These are phyloP conservation scores for Elgaria multicarinata DNA, from an alignment of 2,113 vertebrate genomes.

Conservation along the genomic window DNA sequence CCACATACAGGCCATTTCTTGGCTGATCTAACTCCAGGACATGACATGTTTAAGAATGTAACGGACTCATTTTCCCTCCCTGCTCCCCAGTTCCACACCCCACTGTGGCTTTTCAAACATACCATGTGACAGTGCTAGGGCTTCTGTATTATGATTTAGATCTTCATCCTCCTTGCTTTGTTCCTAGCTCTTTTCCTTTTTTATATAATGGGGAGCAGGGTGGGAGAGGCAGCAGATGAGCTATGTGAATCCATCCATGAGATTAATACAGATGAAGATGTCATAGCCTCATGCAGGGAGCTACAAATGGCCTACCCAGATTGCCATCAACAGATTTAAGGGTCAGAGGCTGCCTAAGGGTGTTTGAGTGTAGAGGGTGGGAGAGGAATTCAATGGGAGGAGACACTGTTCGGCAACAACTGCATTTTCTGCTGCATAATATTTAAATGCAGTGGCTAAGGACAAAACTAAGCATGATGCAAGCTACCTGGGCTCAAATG, in stretches of 20 bases:
- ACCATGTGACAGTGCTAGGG: neutral
- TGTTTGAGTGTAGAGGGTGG: neutral
- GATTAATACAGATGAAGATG: slow-evolving; percentile 78
- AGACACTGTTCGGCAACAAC: slow-evolving; percentile 66
- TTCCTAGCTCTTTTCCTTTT: slow-evolving; percentile 68
- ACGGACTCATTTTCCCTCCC: slow-evolving; percentile 19
- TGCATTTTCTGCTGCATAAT: slow-evolving; percentile 75
- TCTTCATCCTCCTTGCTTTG: slow-evolving; percentile 51
- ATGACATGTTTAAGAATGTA: neutral
- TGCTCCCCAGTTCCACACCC: slow-evolving; percentile 7
- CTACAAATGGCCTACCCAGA: slow-evolving; percentile 73
- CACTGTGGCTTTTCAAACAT: neutral
- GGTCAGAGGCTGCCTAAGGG: slow-evolving; percentile 68
- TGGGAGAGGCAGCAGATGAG: slow-evolving; percentile 68
- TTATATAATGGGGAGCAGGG: slow-evolving; percentile 59
- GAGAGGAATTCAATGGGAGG: slow-evolving; percentile 21
- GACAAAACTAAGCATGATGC: neutral
- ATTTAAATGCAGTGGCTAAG: slow-evolving; percentile 70
- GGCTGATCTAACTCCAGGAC: neutral
- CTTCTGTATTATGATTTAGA: neutral
- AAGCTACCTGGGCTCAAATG: neutral
- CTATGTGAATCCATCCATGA: slow-evolving; percentile 75
- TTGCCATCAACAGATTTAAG: slow-evolving; percentile 77
- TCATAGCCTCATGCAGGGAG: slow-evolving; percentile 72
- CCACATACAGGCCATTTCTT: neutral